A percentile compares a stretch with the other conserved stretches of the same genome.
phyloP scores from a whole-genome alignment of 2,888 invertebrate genomes.

The Hirudinaria manillensis region DNA sequence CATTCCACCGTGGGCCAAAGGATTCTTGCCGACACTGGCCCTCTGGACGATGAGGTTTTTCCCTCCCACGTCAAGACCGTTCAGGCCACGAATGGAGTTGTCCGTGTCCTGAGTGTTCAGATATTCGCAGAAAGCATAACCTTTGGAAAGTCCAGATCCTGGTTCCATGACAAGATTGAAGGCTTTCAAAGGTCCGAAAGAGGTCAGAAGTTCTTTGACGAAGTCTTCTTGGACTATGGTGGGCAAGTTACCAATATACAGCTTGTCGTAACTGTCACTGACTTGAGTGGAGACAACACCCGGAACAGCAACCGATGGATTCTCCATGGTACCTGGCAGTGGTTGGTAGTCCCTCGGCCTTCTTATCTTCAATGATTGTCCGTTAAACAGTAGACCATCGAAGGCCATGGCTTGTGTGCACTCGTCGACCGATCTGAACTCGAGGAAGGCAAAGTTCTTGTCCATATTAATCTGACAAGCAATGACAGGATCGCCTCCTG shows the following conservation, averaged over 20 bases:
- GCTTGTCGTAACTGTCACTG: slow-evolving; percentile 94
- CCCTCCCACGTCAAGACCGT: slow-evolving; percentile 97
- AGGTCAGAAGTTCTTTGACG: slow-evolving; percentile 96
- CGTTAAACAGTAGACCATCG: slow-evolving; percentile 94
- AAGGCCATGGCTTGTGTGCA: slow-evolving; percentile 99
- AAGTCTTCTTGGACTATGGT: slow-evolving; percentile 53
- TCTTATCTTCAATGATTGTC: slow-evolving; percentile 90
- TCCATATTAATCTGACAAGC: slow-evolving; percentile 98
- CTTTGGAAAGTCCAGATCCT: slow-evolving; percentile 95
- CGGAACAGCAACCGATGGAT: slow-evolving; percentile 76
- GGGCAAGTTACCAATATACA: slow-evolving; percentile 73
- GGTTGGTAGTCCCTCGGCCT: slow-evolving; percentile 97
- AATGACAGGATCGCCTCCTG: slow-evolving; percentile 94
- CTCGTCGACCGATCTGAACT: slow-evolving; percentile 93
- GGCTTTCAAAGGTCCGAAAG: slow-evolving; percentile 93
- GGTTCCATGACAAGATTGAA: slow-evolving; percentile 98
- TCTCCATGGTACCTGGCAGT: slow-evolving; percentile 87
- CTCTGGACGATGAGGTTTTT: slow-evolving; percentile 95
- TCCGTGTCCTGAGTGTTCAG: slow-evolving; percentile 93
- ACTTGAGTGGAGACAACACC: slow-evolving; percentile 84
- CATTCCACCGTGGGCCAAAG: slow-evolving; percentile 55
- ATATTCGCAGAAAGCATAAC: slow-evolving; percentile 99
- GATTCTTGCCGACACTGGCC: slow-evolving; percentile 86
- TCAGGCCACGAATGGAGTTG: slow-evolving; percentile 93
- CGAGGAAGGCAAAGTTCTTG: slow-evolving; percentile 97